These are phyloP conservation scores for Sebastes iracundus DNA, from an alignment of 2,797 vertebrate genomes.

Conservation along the genomic window DNA sequence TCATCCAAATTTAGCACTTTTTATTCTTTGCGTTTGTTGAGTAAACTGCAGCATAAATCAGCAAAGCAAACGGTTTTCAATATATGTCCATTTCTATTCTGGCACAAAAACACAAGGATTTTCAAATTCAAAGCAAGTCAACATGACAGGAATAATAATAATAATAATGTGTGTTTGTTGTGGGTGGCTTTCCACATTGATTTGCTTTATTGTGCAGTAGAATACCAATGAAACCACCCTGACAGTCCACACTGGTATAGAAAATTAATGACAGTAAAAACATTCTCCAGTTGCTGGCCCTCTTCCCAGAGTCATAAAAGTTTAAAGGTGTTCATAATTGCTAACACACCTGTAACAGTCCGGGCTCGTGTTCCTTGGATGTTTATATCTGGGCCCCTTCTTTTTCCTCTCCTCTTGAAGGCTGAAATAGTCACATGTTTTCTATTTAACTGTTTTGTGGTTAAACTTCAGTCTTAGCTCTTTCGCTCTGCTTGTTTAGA, in stretches of 20 bases:
- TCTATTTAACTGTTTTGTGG: slow-evolving; percentile 72
- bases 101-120: neutral
- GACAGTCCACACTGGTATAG: slow-evolving; percentile 47
- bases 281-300: slow-evolving; percentile 75
- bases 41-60: neutral
- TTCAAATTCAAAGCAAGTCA: neutral
- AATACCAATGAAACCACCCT: slow-evolving; percentile 57
- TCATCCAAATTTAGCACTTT: neutral
- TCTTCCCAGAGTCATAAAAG: slow-evolving; percentile 75
- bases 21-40: neutral
- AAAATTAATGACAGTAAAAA: slow-evolving; percentile 76
- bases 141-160: neutral
- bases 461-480: slow-evolving; percentile 43
- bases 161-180: slow-evolving; percentile 8
- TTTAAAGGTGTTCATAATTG: slow-evolving; percentile 84
- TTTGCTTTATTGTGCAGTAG: slow-evolving; percentile 44
- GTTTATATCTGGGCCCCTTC: slow-evolving; percentile 76
- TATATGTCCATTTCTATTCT: neutral
- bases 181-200: slow-evolving; percentile 44
- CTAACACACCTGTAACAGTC: slow-evolving; percentile 84
- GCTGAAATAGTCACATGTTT: slow-evolving; percentile 74
- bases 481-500: slow-evolving; percentile 52
- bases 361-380: slow-evolving; percentile 72
- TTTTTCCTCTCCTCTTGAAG: slow-evolving; percentile 56
- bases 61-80: neutral